These are phyloP conservation scores for Sisor rabdophorus DNA, from an alignment of 2,113 vertebrate genomes.

Conservation along the genomic window DNA sequence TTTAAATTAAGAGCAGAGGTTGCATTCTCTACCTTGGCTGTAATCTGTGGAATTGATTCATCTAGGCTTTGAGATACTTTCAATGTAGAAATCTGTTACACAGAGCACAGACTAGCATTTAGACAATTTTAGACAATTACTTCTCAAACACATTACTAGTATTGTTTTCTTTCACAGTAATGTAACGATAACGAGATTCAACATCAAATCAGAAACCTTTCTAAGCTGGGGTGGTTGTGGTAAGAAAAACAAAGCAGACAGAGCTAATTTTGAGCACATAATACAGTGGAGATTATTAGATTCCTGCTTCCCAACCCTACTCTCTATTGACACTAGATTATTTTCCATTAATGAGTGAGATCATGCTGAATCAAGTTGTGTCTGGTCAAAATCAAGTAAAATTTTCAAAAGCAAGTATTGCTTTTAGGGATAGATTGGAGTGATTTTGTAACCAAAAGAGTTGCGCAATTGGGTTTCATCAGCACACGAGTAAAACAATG, in stretches of 20 bases:
- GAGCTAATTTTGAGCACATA: too few species aligned
- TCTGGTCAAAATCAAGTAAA: too few species aligned
- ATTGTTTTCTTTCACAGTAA: background rate
- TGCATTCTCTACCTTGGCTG: slow-evolving; percentile 15
- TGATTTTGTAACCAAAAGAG: background rate
- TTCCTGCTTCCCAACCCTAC: background rate
- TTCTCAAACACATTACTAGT: background rate
- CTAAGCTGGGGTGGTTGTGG: background rate
- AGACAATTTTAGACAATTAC: background rate
- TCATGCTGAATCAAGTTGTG: too few species aligned
- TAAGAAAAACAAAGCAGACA: too few species aligned
- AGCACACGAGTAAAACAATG: too few species aligned
- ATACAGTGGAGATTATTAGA: too few species aligned
- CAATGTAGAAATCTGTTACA: background rate
- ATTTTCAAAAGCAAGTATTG: too few species aligned
- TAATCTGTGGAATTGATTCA: slow-evolving; percentile 22
- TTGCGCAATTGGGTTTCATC: too few species aligned
- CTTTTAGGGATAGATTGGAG: background rate
- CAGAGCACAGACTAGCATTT: background rate
- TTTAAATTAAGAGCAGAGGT: slow-evolving; percentile 65
- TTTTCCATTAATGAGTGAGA: too few species aligned
- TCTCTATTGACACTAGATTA: too few species aligned
- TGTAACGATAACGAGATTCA: background rate
- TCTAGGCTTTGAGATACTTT: slow-evolving; percentile 17
- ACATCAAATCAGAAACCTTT: background rate